A percentile compares a stretch with the other conserved stretches of the same genome.
These are phyloP conservation scores for Zenarchopterus dispar DNA, from an alignment of 2,797 vertebrate genomes.

Conservation along the genomic window DNA sequence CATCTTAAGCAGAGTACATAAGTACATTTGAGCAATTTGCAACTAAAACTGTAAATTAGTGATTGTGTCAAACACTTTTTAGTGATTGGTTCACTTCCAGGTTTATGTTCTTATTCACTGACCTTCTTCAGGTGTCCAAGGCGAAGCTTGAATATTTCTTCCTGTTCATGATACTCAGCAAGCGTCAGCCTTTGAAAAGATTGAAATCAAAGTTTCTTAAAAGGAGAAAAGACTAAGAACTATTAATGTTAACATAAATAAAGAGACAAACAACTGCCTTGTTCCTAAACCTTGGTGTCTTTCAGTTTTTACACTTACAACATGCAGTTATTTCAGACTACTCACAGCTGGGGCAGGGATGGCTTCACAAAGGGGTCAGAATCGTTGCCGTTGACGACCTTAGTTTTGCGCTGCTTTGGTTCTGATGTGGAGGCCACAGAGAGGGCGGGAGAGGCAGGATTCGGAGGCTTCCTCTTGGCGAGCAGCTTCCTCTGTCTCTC, in stretches of 20 bases:
- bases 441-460: slow-evolving; percentile 89
- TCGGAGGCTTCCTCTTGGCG: slow-evolving; percentile 96
- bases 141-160: slow-evolving; percentile 99
- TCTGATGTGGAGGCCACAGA: slow-evolving; percentile 92
- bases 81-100: neutral
- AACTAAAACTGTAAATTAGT: neutral
- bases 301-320: neutral
- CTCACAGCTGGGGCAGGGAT: slow-evolving; percentile 94
- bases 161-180: slow-evolving; percentile 98
- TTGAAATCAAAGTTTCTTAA: neutral
- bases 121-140: slow-evolving; percentile 93
- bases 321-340: slow-evolving; percentile 9
- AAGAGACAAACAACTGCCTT: neutral
- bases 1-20: too few relatives aligned
- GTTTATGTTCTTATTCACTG: neutral
- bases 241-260: neutral
- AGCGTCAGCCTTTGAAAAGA: slow-evolving; percentile 88
- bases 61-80: neutral
- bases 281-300: neutral
- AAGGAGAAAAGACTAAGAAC: neutral
- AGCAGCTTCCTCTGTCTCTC: slow-evolving; percentile 98
- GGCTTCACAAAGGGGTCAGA: slow-evolving; percentile 98
- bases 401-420: slow-evolving; percentile 98
- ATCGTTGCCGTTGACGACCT: slow-evolving; percentile 98
- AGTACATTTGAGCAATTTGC: too few relatives aligned